Base-by-base conservation (phyloP, 2,888 invertebrate species). In the Leucophenga montana region DNA sequence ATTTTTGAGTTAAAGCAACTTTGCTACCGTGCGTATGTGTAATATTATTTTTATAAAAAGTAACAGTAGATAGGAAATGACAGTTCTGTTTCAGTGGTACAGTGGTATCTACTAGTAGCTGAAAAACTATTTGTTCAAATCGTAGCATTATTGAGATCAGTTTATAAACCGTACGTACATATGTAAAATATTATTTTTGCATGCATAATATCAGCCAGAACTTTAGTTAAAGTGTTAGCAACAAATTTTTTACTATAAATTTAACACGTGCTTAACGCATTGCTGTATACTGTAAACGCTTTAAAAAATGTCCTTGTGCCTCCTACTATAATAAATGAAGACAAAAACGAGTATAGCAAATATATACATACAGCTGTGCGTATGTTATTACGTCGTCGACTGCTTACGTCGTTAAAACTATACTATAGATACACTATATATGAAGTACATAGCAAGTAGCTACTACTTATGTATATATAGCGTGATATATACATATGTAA, bases 311-410 rank as follows among this genome's bases (percentile, higher is more conserved):
- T 84, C 80, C 80, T 81, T 81, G 81, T 77, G 75, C 71, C 78
- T 74, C 72, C 73, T 71, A 71, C 73, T 69, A 73, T 64, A 64
- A 67, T 71, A 44, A 62, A 44, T 46, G 50, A 50, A 5, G 62
- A 70, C 66, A 66, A 33, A 68, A 71, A n/a, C n/a, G n/a, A n/a
- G n/a, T n/a, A n/a, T n/a, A n/a, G n/a, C 54, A 65, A 27, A 71
- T 20, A 69, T 56, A 71, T 64, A 31, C 61, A 72, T 61, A 73
- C 73, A 75, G 75, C 62, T 48, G 82, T 83, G 83, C 79, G 82
- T 83, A 82, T 79, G 71, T 76, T 74, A 78, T 83, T 84, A 81
- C 84, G 83, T 82, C 80, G 78, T 69, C 73, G 76, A 75, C 73
- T 61, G 68, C 77, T 84, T 76, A 79, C 78, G 75, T 79, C 81